Evolutionary conservation across 1,140 invertebrate genomes (phyloP).

Genomic region (Drosophila equinoxialis): DNA sequence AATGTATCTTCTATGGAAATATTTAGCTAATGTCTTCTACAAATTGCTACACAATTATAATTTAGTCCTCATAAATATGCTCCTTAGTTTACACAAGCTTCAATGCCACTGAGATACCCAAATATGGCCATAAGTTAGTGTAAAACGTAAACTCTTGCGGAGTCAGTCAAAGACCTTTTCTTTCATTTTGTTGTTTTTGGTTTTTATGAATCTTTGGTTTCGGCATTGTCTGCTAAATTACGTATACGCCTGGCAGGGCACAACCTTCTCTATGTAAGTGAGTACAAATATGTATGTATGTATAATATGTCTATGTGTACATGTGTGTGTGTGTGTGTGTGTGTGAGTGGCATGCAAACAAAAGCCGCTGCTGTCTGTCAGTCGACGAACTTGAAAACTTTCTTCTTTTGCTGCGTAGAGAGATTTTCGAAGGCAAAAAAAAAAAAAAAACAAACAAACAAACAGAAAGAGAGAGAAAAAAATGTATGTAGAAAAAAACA

Average conservation of each 20-base stretch:
- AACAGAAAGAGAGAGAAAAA: constrained; percentile 24
- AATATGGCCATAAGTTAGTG: constrained; percentile 16
- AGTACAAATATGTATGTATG: constrained; percentile 29
- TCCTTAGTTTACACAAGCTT: neutral
- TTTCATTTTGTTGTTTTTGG: constrained; percentile 33
- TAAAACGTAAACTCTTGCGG: constrained; percentile 29
- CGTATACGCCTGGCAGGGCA: constrained; percentile 75
- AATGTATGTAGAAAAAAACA: neutral
- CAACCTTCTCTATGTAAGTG: constrained; percentile 38
- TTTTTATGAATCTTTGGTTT: constrained; percentile 37
- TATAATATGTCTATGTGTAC: neutral
- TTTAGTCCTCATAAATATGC: too few species aligned
- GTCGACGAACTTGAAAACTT: constrained; percentile 76
- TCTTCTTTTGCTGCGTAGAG: constrained; percentile 57
- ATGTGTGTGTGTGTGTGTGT: constrained; percentile 22
- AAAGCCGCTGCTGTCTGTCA: constrained; percentile 71
- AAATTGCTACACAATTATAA: too few species aligned
- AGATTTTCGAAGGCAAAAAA: constrained; percentile 43
- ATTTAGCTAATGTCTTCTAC: too few species aligned
- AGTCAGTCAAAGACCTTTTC: constrained; percentile 74
- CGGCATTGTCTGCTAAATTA: constrained; percentile 75
- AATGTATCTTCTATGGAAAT: too few species aligned
- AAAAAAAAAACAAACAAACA: constrained; percentile 12
- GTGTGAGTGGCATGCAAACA: constrained; percentile 66
- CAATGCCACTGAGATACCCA: neutral